These are phyloP conservation scores for Drosophila maculinotata DNA, from an alignment of 2,888 invertebrate species.

Conservation along the genomic window DNA sequence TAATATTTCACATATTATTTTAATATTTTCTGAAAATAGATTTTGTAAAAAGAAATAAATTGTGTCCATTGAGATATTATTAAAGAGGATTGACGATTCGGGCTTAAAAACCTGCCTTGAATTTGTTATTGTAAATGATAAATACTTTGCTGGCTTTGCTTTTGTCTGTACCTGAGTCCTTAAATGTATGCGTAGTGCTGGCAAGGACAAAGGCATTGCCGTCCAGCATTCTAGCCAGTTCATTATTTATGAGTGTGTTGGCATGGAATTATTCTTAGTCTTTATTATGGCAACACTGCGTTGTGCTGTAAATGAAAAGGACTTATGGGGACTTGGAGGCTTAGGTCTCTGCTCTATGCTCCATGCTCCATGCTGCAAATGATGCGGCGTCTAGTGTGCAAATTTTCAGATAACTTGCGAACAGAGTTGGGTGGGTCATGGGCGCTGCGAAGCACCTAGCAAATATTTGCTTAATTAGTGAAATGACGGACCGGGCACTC, in stretches of 20 bases:
- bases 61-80: no score
- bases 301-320: constrained; percentile 29
- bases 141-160: constrained; percentile 66
- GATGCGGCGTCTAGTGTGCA: constrained; percentile 53
- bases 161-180: constrained; percentile 54
- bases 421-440: not conserved
- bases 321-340: constrained; percentile 40
- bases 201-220: constrained; percentile 52
- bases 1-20: not conserved
- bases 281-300: constrained; percentile 59
- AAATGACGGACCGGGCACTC: constrained; percentile 58
- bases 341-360: constrained; percentile 9
- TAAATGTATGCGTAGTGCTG: constrained; percentile 67
- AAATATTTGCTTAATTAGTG: constrained; percentile 82
- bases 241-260: constrained; percentile 83
- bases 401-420: constrained; percentile 71
- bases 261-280: constrained; percentile 82
- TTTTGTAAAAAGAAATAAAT: no score
- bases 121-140: constrained; percentile 65
- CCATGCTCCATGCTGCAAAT: constrained; percentile 1
- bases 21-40: no score
- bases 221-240: constrained; percentile 65
- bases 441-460: constrained; percentile 31
- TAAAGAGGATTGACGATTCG: constrained; percentile 6
- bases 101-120: not conserved